Evolutionary conservation across 2,797 vertebrate species (phyloP).

Genomic region (Mus caroli): DNA sequence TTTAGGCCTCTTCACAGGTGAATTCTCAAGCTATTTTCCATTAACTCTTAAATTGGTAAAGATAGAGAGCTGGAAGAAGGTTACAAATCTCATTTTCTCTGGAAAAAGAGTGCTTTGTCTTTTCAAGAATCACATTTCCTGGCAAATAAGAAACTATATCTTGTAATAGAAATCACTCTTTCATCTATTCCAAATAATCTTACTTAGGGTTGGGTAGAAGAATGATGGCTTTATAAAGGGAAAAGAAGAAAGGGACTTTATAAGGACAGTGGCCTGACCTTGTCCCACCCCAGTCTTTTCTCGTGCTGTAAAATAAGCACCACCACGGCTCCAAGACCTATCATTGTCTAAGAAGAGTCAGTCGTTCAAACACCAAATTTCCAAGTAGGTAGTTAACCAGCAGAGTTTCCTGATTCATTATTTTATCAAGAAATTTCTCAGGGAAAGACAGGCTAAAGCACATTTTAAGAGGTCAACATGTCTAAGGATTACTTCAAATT

Average conservation of each 20-base stretch:
- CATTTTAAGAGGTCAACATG: neutral
- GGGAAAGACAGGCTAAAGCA: neutral
- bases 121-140: conserved; percentile 80
- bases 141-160: conserved; percentile 73
- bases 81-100: conserved; percentile 80
- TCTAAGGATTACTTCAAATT: conserved; percentile 37
- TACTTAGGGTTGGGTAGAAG: conserved; percentile 59
- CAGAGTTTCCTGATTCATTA: conserved; percentile 35
- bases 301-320: neutral
- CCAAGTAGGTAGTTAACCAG: neutral
- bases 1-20: neutral
- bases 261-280: conserved; percentile 26
- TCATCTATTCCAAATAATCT: conserved; percentile 63
- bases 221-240: conserved; percentile 69
- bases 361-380: neutral
- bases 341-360: neutral
- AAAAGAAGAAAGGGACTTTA: conserved; percentile 45
- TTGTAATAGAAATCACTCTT: conserved; percentile 77
- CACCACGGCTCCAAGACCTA: neutral
- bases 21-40: conserved; percentile 67
- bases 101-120: conserved; percentile 78
- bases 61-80: conserved; percentile 38
- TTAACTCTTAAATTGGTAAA: conserved; percentile 72
- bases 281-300: neutral
- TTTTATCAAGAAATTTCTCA: conserved; percentile 60